Conservation (phyloP, 2,797 vertebrate genomes). For the Tragelaphus oryx region DNA sequence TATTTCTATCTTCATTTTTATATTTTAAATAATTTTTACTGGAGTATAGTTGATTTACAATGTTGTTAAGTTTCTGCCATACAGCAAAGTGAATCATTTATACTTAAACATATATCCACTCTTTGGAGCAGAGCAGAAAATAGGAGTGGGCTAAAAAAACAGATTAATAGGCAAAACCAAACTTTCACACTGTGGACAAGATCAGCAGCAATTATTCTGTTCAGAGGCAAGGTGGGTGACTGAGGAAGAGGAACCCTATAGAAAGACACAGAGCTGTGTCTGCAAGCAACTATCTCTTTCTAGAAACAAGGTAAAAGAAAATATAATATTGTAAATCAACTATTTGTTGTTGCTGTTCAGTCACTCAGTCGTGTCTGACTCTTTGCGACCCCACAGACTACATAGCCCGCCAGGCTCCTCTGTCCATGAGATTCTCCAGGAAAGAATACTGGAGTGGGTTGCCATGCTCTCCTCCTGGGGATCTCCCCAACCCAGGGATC, state of each 20-base stretch:
- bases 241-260: not conserved
- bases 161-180: not conserved
- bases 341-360: not conserved
- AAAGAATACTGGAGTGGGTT: not conserved
- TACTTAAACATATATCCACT: not conserved
- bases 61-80: not conserved
- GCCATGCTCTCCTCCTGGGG: not conserved
- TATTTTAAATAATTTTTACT: not conserved
- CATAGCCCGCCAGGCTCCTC: not conserved
- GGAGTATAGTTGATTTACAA: not conserved
- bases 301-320: not conserved
- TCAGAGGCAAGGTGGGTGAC: not conserved
- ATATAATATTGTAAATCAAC: not conserved
- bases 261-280: not conserved
- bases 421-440: not conserved
- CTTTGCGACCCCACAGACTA: not conserved
- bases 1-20: not conserved
- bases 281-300: not conserved
- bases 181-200: not conserved
- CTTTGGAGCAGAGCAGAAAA: not conserved
- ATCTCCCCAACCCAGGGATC: not conserved
- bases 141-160: not conserved
- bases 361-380: not conserved
- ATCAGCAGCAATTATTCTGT: not conserved
- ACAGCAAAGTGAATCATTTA: not conserved